Conservation (phyloP, 2,888 invertebrate species). For the Phania funesta region DNA sequence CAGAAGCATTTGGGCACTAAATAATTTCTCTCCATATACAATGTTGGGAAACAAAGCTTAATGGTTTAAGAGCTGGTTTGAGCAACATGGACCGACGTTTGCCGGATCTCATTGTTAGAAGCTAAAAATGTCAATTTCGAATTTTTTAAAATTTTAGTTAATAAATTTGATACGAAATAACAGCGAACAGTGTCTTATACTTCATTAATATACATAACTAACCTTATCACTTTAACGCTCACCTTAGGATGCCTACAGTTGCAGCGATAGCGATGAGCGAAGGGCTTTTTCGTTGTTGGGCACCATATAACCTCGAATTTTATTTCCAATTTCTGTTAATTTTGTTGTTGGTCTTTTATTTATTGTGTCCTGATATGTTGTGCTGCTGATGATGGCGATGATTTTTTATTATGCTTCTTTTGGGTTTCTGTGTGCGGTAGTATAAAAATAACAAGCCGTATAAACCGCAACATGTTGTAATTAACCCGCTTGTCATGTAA, state of each 20-base stretch:
- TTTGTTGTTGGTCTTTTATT: conserved; percentile 27
- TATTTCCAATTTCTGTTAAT: conserved; percentile 54
- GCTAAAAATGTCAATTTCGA: too few species aligned
- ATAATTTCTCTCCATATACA: too few species aligned
- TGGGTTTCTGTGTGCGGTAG: conserved; percentile 56
- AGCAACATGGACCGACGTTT: too few species aligned
- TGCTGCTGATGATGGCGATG: conserved; percentile 36
- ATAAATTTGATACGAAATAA: too few species aligned
- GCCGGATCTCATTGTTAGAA: too few species aligned
- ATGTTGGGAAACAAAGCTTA: too few species aligned
- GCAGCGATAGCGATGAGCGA: background rate
- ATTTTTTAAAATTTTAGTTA: too few species aligned
- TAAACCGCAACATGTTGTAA: conserved; percentile 70
- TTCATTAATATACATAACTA: too few species aligned
- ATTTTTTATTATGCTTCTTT: conserved; percentile 54
- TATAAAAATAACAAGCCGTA: conserved; percentile 65
- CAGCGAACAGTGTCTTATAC: too few species aligned
- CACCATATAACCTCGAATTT: background rate
- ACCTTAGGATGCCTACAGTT: background rate
- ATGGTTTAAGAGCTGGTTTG: too few species aligned
- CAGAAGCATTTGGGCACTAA: too few species aligned
- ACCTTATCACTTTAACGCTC: background rate
- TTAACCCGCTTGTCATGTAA: conserved; percentile 71
- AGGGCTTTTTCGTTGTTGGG: conserved; percentile 10
- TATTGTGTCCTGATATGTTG: conserved; percentile 17